Evolutionary conservation across 2,113 vertebrate species (phyloP).

Genomic region (Myotis lucifugus): DNA sequence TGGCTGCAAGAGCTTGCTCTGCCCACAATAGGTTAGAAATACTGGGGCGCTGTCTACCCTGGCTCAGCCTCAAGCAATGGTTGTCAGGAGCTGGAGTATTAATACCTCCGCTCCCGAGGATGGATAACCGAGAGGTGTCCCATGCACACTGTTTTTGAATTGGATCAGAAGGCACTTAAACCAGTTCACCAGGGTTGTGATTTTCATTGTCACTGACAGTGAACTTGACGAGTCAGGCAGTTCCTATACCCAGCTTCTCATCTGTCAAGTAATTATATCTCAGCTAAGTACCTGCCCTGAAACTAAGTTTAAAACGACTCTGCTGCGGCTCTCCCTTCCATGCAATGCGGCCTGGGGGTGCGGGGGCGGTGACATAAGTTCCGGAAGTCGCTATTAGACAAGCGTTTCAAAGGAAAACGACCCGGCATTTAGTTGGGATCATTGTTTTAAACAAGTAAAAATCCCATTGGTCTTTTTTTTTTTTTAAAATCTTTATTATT

Average conservation of each 20-base stretch:
- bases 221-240: fast-evolving
- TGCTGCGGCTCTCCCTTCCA: fast-evolving
- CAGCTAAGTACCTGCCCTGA: not conserved
- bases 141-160: not conserved
- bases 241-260: not conserved
- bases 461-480: too few relatives aligned
- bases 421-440: not conserved
- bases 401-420: not conserved
- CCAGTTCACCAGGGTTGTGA: not conserved
- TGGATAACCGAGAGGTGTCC: not conserved
- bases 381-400: too few relatives aligned
- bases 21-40: not conserved
- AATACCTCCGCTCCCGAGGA: not conserved
- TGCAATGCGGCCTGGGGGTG: fast-evolving
- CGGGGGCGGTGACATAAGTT: fast-evolving
- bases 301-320: fast-evolving
- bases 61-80: not conserved
- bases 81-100: not conserved
- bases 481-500: too few relatives aligned
- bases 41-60: not conserved
- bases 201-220: not conserved
- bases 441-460: not conserved
- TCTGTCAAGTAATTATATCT: not conserved
- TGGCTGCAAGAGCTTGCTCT: not conserved
- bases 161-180: not conserved